These are phyloP conservation scores for Melanchra persicariae DNA, from an alignment of 2,888 invertebrate genomes.

Conservation along the genomic window DNA sequence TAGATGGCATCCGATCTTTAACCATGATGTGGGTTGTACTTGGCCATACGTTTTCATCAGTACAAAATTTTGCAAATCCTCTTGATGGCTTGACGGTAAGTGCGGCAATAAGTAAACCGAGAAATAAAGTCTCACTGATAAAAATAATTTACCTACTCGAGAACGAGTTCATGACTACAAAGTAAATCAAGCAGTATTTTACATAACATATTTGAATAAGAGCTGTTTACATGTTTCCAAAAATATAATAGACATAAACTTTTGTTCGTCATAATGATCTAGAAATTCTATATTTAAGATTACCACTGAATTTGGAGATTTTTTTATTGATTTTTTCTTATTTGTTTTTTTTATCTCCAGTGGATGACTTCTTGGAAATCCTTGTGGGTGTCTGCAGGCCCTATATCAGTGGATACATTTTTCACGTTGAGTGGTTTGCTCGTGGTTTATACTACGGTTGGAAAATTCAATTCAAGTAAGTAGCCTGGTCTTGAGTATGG, in stretches of 20 bases:
- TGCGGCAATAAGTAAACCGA: too few species aligned
- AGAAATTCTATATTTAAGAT: background rate
- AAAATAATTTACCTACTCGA: too few species aligned
- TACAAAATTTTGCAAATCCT: constrained; percentile 66
- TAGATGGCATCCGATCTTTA: constrained; percentile 84
- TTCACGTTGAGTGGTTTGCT: constrained; percentile 75
- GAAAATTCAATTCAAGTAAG: constrained; percentile 78
- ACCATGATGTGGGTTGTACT: constrained; percentile 87
- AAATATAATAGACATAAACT: too few species aligned
- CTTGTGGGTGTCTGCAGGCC: constrained; percentile 75
- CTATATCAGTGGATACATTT: constrained; percentile 22
- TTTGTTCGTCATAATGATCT: too few species aligned
- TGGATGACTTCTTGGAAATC: constrained; percentile 71
- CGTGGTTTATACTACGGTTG: constrained; percentile 77
- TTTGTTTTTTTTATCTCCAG: constrained; percentile 69
- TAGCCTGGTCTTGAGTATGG: background rate
- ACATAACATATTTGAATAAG: too few species aligned
- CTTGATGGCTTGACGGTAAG: constrained; percentile 68
- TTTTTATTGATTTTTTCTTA: too few species aligned
- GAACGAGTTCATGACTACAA: too few species aligned
- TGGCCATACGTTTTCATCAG: constrained; percentile 77
- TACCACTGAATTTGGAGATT: too few species aligned
- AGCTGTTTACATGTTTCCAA: too few species aligned
- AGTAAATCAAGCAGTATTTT: background rate
- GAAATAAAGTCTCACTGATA: too few species aligned